phyloP scores from a whole-genome alignment of 2,113 vertebrate species.

The Passer montanus region DNA sequence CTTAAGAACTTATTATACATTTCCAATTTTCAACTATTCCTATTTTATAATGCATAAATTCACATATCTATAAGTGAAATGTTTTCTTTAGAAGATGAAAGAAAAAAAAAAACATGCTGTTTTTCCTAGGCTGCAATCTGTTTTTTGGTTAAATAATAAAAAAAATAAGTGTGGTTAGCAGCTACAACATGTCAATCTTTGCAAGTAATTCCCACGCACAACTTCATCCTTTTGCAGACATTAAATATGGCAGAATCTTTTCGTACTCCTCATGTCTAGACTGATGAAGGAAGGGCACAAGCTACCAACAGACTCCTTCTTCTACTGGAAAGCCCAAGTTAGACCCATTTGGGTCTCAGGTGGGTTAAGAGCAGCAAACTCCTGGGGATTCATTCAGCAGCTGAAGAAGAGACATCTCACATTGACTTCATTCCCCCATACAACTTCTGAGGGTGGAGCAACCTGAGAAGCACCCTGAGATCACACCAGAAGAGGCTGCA shows the following conservation, averaged over 20 bases:
- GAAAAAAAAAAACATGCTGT: background rate
- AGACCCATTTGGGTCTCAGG: background rate
- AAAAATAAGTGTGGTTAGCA: background rate
- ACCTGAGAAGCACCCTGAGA: background rate
- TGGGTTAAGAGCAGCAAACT: background rate
- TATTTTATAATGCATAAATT: conserved; percentile 26
- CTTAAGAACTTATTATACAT: conserved; percentile 30
- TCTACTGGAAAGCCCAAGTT: background rate
- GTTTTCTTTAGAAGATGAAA: conserved; percentile 43
- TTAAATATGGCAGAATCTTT: conserved; percentile 9
- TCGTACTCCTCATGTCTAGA: background rate
- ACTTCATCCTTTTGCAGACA: background rate
- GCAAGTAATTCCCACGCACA: conserved; percentile 34
- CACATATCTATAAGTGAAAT: conserved; percentile 33
- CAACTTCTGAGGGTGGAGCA: background rate
- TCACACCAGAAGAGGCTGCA: fast-evolving
- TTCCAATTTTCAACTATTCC: conserved; percentile 12
- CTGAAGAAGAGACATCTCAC: background rate
- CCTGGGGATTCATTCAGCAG: background rate
- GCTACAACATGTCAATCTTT: conserved; percentile 50
- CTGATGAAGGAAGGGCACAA: background rate
- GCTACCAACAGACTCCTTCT: background rate
- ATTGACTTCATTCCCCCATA: fast-evolving
- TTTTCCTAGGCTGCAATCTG: conserved; percentile 43
- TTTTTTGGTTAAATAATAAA: background rate